Percentiles rank a stretch among this genome's conserved stretches.
These are phyloP conservation scores for Leptinotarsa rubiginosa DNA, from an alignment of 2,888 invertebrate genomes.

Conservation along the genomic window DNA sequence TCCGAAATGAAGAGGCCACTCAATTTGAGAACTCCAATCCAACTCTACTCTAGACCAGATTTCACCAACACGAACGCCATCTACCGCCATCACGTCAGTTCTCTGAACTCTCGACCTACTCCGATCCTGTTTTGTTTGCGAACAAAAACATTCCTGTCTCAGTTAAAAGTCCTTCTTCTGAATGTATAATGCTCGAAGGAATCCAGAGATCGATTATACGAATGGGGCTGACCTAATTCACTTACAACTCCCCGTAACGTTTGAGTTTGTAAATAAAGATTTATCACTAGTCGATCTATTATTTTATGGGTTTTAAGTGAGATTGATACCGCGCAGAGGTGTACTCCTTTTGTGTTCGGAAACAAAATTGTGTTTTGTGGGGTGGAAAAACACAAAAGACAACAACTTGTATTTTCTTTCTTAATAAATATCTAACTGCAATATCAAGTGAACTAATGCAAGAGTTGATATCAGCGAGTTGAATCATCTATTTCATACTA, in stretches of 20 bases:
- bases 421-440: no score
- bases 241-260: slow-evolving; percentile 36
- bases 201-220: slow-evolving; percentile 39
- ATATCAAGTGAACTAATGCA: no score
- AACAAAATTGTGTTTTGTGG: neutral
- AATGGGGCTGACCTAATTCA: slow-evolving; percentile 46
- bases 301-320: slow-evolving; percentile 30
- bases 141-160: slow-evolving; percentile 38
- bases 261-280: slow-evolving; percentile 44
- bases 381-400: neutral
- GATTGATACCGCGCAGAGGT: slow-evolving; percentile 32
- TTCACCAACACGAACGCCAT: slow-evolving; percentile 4
- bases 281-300: slow-evolving; percentile 35
- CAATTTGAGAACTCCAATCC: neutral
- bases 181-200: slow-evolving; percentile 40
- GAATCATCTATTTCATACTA: no score
- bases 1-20: neutral
- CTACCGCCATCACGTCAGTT: neutral
- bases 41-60: neutral
- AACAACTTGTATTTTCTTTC: neutral
- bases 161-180: slow-evolving; percentile 30
- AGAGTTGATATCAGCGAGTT: no score
- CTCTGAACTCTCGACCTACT: slow-evolving; percentile 27
- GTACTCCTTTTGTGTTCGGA: slow-evolving; percentile 25
- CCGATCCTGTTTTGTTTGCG: slow-evolving; percentile 32